phyloP scores from a whole-genome alignment of 2,888 invertebrate genomes.

The Zygaena filipendulae region DNA sequence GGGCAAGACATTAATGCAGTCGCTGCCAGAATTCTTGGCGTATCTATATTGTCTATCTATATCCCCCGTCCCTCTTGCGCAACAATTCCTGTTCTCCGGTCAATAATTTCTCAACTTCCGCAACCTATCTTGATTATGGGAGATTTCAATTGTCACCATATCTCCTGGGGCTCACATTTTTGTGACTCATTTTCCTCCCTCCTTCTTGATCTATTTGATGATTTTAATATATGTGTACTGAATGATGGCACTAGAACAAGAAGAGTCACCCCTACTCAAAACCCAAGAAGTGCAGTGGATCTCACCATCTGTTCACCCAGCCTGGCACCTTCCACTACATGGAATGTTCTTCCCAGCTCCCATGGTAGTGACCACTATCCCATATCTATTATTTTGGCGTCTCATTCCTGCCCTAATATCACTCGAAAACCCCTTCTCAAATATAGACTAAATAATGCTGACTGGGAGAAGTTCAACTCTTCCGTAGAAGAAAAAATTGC shows the following conservation, averaged over 20 bases:
- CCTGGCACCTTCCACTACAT: slow-evolving; percentile 9
- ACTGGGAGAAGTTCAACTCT: too few species aligned
- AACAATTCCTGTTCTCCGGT: slow-evolving; percentile 3
- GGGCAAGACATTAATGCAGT: slow-evolving; percentile 9
- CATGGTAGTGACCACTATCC: slow-evolving; percentile 7
- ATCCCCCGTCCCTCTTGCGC: slow-evolving; percentile 11
- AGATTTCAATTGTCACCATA: slow-evolving; percentile 13
- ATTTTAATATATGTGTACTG: slow-evolving; percentile 13
- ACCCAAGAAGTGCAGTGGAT: slow-evolving; percentile 18
- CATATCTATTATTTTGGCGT: slow-evolving; percentile 15
- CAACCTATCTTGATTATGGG: slow-evolving; percentile 8
- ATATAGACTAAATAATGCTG: slow-evolving; percentile 7
- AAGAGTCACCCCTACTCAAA: slow-evolving; percentile 9
- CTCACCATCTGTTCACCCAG: slow-evolving; percentile 12
- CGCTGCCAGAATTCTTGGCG: slow-evolving; percentile 10
- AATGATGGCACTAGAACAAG: slow-evolving; percentile 18
- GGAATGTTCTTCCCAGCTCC: too few species aligned
- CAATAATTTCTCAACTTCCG: slow-evolving; percentile 5
- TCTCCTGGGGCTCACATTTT: slow-evolving; percentile 14
- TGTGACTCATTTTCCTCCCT: slow-evolving; percentile 4
- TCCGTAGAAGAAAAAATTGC: too few species aligned
- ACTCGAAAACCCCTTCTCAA: slow-evolving; percentile 9
- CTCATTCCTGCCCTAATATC: background rate
- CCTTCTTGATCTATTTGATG: slow-evolving; percentile 14
- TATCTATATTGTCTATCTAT: slow-evolving; percentile 13